Percentiles rank a stretch among this genome's conserved stretches.
Evolutionary conservation across 2,888 invertebrate genomes (phyloP).

Genomic region (Glyphotaelius pellucidus): DNA sequence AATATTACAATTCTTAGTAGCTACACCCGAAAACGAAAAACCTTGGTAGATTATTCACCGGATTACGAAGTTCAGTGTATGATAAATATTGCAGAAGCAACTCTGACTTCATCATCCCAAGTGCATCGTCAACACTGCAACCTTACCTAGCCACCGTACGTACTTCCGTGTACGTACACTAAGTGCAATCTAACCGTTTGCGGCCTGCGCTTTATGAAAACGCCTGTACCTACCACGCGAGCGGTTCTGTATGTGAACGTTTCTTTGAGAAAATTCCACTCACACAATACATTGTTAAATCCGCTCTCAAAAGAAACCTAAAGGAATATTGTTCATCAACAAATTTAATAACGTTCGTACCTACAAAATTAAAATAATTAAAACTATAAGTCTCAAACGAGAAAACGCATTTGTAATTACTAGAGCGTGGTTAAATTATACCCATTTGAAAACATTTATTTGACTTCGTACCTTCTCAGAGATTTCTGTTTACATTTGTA

Average conservation of each 20-base stretch:
- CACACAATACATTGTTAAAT: neutral
- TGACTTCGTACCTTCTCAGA: neutral
- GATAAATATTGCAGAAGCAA: neutral
- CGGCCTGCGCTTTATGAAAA: neutral
- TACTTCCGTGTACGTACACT: neutral
- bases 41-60: neutral
- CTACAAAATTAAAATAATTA: too few species aligned
- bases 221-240: neutral
- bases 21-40: neutral
- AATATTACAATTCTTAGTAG: neutral
- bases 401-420: neutral
- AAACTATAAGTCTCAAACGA: neutral
- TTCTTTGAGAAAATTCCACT: neutral
- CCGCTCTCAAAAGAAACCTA: neutral
- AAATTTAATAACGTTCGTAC: too few species aligned
- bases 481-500: neutral
- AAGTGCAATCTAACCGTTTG: neutral
- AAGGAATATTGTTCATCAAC: neutral
- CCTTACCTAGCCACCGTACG: neutral
- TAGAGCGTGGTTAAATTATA: neutral
- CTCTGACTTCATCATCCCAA: conserved; percentile 10
- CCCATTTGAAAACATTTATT: too few species aligned
- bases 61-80: neutral
- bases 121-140: conserved; percentile 10
- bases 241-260: neutral